Conservation (phyloP, 1,140 invertebrate genomes). For the Hypsibius dujardini region DNA sequence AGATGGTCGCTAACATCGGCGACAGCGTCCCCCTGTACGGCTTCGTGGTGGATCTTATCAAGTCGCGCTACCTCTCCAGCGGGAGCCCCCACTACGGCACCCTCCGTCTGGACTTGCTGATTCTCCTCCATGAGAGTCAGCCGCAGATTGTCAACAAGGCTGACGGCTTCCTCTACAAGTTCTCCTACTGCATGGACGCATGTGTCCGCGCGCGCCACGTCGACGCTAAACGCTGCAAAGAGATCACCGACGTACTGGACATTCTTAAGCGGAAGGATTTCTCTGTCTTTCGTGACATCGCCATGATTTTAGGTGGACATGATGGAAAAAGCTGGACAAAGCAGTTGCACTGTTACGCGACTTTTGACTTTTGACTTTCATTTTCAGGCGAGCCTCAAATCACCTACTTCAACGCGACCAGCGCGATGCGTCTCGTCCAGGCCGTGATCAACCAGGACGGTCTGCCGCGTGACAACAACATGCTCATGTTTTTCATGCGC, state of each 20-base stretch:
- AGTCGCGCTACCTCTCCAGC: not conserved
- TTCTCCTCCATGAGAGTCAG: constrained; percentile 1
- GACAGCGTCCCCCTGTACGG: not conserved
- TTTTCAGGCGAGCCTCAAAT: constrained; percentile 10
- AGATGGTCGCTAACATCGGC: not conserved
- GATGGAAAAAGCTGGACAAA: no score
- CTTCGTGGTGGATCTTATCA: not conserved
- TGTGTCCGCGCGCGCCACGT: constrained; percentile 7
- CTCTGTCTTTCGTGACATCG: not conserved
- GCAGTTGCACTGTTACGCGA: no score
- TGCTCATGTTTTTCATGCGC: not conserved
- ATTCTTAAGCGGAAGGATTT: not conserved
- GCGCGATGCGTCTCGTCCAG: constrained; percentile 1
- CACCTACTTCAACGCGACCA: constrained; percentile 7
- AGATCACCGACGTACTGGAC: not conserved
- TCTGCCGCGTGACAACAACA: constrained; percentile 11
- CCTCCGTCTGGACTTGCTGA: constrained; percentile 4
- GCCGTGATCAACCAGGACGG: constrained; percentile 12
- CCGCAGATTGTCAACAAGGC: not conserved
- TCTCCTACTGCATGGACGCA: constrained; percentile 11
- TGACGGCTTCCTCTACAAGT: not conserved
- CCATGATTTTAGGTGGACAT: not conserved
- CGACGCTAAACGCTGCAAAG: not conserved
- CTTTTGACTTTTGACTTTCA: no score
- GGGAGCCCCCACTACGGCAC: constrained; percentile 7